Evolutionary conservation across 2,888 invertebrate genomes (phyloP), one percentile per base, ranked within the genome.

Genomic region (Flexamia atlantica): DNA sequence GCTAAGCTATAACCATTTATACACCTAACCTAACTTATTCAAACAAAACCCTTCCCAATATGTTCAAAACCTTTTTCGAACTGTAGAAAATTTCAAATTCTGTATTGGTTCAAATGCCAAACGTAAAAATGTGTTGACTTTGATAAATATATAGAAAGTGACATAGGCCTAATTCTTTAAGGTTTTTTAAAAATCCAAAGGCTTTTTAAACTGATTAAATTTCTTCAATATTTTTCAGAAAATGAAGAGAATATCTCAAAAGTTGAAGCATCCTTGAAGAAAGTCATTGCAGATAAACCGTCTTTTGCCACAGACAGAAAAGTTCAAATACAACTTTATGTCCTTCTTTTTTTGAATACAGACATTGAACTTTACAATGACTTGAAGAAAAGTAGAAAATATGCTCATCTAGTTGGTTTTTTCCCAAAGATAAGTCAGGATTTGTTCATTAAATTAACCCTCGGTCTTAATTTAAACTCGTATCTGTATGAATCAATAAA

Each of bases 341-440:
- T 83, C 23, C 32, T 83, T 57, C 42, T 83, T 4, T 57, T 83
- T 36, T 25, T 83, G 32, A 83, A 83, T n/a, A 83, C 82, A 2
- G 36, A 74, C 36, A 23, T 36, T 32, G 40, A 32, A n/a, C 28
- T 83, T 7, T 83, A 57, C 40, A 36, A 32, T n/a, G n/a, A 83
- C 14, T 83, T 83, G 40, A 83, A 74, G 42, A 57, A 53, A 28
- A 60, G 57, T 40, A 57, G 42, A 25, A 83, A 83, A 25, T 83
- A 20, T 74, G 74, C 25, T 9, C 82, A 83, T 30, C 23, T 83
- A 5, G 28, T 83, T 40, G 74, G 82, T 20, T 83, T 57, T 28
- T 57, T 83, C 25, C 82, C 82, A 12, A 72, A 74, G 60, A 53
- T 83, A 25, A 83, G 82, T 25, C 53, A 17, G 12, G 53, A 83